phyloP scores from a whole-genome alignment of 2,797 vertebrate genomes.

The Trichosurus vulpecula region DNA sequence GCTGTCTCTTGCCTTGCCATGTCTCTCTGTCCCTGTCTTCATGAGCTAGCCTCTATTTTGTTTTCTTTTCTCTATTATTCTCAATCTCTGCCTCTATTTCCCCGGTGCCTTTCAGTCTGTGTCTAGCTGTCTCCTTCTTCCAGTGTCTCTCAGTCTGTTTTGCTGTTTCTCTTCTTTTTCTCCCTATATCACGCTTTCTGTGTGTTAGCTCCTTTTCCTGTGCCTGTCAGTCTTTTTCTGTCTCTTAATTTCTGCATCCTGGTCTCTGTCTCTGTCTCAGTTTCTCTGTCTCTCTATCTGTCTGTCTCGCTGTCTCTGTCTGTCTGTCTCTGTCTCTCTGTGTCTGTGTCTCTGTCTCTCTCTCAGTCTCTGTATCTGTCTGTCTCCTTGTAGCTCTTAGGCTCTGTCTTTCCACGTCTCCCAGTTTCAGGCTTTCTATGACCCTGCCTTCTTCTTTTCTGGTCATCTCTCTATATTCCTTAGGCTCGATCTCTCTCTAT shows the following conservation, averaged over 20 bases:
- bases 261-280: slow-evolving; percentile 17
- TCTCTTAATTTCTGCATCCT: slow-evolving; percentile 25
- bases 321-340: neutral
- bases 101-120: slow-evolving; percentile 2
- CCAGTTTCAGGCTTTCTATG: neutral
- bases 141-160: neutral
- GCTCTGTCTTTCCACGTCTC: slow-evolving; percentile 1
- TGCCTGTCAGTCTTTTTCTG: neutral
- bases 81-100: neutral
- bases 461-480: neutral
- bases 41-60: neutral
- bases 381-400: neutral
- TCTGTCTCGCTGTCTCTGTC: neutral
- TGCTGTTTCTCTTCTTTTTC: slow-evolving; percentile 3
- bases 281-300: neutral
- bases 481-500: no score
- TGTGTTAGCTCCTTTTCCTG: neutral
- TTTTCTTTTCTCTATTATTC: slow-evolving; percentile 32
- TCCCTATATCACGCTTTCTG: neutral
- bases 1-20: neutral
- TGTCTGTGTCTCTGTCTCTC: slow-evolving; percentile 29
- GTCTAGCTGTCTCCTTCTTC: neutral
- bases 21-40: slow-evolving; percentile 6
- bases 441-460: neutral
- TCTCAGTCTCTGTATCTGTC: neutral